These are phyloP conservation scores for Chromoteleia sp. DNA, from an alignment of 2,888 invertebrate genomes.

Conservation along the genomic window DNA sequence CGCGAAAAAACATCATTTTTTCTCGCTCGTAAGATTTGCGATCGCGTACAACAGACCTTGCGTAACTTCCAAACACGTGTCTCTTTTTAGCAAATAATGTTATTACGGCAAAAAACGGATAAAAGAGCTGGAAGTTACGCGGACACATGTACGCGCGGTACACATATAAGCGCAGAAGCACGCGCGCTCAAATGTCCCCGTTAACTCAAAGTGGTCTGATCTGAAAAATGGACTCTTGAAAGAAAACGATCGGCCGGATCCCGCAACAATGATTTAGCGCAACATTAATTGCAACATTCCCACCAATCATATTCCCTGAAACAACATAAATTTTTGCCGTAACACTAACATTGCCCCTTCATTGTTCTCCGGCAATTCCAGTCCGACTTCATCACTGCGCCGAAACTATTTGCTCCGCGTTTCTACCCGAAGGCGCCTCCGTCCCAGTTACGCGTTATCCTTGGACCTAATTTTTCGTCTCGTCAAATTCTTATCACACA, in stretches of 20 bases:
- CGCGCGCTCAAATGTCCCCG: too few species aligned
- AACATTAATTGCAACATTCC: conserved; percentile 57
- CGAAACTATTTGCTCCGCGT: conserved; percentile 40
- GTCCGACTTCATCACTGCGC: conserved; percentile 42
- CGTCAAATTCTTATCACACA: conserved; percentile 54
- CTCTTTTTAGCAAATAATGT: too few species aligned
- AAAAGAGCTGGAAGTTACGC: too few species aligned
- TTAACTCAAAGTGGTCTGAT: background rate
- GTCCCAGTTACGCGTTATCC: conserved; percentile 59
- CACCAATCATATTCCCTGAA: conserved; percentile 53
- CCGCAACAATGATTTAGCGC: conserved; percentile 37
- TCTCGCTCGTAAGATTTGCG: too few species aligned
- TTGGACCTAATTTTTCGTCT: conserved; percentile 57
- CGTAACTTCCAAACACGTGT: too few species aligned
- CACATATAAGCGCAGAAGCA: too few species aligned
- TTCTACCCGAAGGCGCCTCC: conserved; percentile 53
- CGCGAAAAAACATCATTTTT: too few species aligned
- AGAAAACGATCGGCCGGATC: conserved; percentile 17
- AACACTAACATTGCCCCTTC: conserved; percentile 55
- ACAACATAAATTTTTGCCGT: conserved; percentile 49
- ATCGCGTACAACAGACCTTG: too few species aligned
- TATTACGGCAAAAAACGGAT: too few species aligned
- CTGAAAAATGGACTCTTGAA: background rate
- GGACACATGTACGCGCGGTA: too few species aligned
- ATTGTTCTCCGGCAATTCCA: conserved; percentile 47